phyloP scores from a whole-genome alignment of 1,140 invertebrate species.

The Euglossa dilemma region DNA sequence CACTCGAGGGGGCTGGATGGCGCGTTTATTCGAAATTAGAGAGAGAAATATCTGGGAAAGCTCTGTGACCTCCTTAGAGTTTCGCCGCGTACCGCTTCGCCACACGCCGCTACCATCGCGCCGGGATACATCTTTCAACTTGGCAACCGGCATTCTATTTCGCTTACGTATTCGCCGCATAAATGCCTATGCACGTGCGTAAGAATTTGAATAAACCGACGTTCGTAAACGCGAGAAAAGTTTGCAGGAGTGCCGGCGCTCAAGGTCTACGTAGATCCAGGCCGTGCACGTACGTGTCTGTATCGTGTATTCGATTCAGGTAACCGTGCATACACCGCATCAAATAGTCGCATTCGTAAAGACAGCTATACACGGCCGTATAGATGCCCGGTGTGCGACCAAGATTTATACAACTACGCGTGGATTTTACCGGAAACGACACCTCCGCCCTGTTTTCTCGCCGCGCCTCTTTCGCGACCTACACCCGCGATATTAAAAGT shows the following conservation, averaged over 20 bases:
- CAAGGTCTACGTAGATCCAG: neutral
- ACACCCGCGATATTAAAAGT: neutral
- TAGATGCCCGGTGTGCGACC: neutral
- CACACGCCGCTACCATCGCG: neutral
- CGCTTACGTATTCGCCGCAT: neutral
- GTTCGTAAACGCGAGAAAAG: conserved; percentile 23
- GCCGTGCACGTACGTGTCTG: neutral
- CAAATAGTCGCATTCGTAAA: conserved; percentile 30
- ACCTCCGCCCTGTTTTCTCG: neutral
- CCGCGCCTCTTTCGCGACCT: neutral
- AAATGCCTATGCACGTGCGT: conserved; percentile 41
- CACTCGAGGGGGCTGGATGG: neutral
- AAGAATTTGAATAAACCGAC: conserved; percentile 43
- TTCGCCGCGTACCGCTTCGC: neutral
- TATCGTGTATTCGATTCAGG: conserved; percentile 19
- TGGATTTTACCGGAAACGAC: neutral
- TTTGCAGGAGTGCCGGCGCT: neutral
- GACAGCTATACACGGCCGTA: neutral
- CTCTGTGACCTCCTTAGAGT: conserved; percentile 38
- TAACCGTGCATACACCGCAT: neutral
- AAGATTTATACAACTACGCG: conserved; percentile 31
- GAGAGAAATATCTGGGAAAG: conserved; percentile 29
- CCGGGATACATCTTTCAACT: conserved; percentile 39
- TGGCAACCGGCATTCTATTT: conserved; percentile 21
- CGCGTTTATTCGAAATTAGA: conserved; percentile 38